Percentiles rank a stretch among this genome's conserved stretches.
Conservation (phyloP, 2,888 invertebrate species). For the Heliconius aoede region DNA sequence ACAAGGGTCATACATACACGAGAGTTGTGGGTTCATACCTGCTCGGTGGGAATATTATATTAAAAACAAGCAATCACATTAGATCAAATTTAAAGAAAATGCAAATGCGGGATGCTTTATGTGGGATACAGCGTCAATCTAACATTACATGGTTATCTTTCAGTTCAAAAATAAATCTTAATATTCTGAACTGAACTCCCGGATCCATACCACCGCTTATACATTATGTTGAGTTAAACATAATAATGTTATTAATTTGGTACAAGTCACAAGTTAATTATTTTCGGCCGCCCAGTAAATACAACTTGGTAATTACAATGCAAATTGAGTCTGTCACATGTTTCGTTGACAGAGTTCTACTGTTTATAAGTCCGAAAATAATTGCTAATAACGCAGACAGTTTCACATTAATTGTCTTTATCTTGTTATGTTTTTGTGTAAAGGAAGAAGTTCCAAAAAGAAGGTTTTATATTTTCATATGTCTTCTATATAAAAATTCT, state of each 20-base stretch:
- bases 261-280: slow-evolving; percentile 40
- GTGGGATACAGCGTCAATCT: too few species aligned
- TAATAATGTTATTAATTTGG: slow-evolving; percentile 32
- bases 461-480: too few species aligned
- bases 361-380: slow-evolving; percentile 22
- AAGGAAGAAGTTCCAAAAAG: neutral
- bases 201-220: neutral
- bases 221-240: slow-evolving; percentile 23
- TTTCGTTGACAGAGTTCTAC: slow-evolving; percentile 40
- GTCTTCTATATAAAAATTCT: too few species aligned
- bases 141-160: neutral
- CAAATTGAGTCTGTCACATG: slow-evolving; percentile 47
- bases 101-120: too few species aligned
- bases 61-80: too few species aligned
- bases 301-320: slow-evolving; percentile 49
- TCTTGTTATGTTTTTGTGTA: neutral
- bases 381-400: slow-evolving; percentile 11
- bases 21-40: too few species aligned
- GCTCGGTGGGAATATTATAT: too few species aligned
- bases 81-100: too few species aligned
- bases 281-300: slow-evolving; percentile 40
- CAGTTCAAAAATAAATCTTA: neutral
- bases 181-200: neutral
- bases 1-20: too few species aligned
- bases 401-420: neutral